Evolutionary conservation across 2,797 vertebrate genomes (phyloP).

Genomic region (Cephalopachus bancanus): DNA sequence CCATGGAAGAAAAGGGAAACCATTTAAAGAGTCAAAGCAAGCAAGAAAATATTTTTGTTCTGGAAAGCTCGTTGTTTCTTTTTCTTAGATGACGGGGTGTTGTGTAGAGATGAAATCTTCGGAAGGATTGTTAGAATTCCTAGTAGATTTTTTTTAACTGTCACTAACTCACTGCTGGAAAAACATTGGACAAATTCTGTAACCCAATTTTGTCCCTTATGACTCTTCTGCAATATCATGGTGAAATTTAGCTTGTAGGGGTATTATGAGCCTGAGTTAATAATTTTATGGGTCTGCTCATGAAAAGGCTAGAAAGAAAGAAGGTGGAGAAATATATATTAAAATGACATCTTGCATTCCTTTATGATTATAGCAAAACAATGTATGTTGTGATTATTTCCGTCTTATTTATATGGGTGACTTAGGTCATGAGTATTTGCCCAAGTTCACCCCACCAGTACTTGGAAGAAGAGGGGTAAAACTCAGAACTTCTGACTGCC

Average conservation of each 20-base stretch:
- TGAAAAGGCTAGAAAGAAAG: background rate
- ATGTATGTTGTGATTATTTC: background rate
- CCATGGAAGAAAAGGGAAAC: conserved; percentile 8
- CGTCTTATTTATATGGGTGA: background rate
- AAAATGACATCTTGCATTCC: background rate
- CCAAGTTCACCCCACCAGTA: background rate
- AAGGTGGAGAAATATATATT: background rate
- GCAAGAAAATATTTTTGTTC: conserved; percentile 11
- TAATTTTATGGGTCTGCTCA: background rate
- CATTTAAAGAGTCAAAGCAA: background rate
- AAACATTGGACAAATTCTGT: background rate
- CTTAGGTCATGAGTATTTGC: conserved; percentile 4
- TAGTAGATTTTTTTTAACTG: background rate
- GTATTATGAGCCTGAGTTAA: background rate
- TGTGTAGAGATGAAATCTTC: background rate
- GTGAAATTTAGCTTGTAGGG: conserved; percentile 21
- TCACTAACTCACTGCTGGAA: background rate
- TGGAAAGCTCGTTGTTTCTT: background rate
- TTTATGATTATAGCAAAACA: background rate
- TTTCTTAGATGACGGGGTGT: background rate
- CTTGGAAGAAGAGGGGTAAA: background rate
- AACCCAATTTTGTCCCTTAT: background rate
- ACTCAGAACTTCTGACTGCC: background rate
- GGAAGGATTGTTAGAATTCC: background rate
- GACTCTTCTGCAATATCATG: background rate